These are phyloP conservation scores for Tauraco erythrolophus DNA, from an alignment of 2,113 vertebrate species.

Conservation along the genomic window DNA sequence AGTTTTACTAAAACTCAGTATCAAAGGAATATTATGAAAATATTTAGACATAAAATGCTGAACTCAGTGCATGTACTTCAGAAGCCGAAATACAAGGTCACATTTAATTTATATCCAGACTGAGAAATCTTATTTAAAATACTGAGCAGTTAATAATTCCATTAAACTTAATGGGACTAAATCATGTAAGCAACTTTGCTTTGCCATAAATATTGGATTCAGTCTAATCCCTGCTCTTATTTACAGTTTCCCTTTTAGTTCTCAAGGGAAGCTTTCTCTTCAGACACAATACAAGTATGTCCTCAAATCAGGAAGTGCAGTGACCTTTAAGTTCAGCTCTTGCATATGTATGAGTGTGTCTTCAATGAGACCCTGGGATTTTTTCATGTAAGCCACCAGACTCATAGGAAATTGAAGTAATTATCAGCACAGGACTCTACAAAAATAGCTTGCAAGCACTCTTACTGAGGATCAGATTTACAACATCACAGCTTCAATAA, in stretches of 20 bases:
- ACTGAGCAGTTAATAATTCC: constrained; percentile 9
- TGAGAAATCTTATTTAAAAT: neutral
- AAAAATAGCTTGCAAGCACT: neutral
- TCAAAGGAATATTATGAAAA: constrained; percentile 10
- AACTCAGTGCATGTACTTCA: neutral
- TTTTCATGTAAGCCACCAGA: neutral
- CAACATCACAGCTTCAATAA: neutral
- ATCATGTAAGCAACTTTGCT: neutral
- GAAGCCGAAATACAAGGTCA: constrained; percentile 6
- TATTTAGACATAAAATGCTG: neutral
- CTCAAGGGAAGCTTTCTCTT: neutral
- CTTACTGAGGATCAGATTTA: neutral
- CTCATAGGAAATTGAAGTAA: neutral
- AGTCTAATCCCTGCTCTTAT: neutral
- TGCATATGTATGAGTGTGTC: accelerated
- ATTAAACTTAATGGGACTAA: neutral
- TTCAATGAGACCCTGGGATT: neutral
- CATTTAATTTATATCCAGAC: neutral
- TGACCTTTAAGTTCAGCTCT: neutral
- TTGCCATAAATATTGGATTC: neutral
- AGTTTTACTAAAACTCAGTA: constrained; percentile 6
- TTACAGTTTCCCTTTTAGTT: neutral
- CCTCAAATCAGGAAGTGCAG: neutral
- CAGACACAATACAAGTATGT: neutral
- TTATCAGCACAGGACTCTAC: neutral